Conservation (phyloP, 2,113 vertebrate species). For the Alligator sinensis region DNA sequence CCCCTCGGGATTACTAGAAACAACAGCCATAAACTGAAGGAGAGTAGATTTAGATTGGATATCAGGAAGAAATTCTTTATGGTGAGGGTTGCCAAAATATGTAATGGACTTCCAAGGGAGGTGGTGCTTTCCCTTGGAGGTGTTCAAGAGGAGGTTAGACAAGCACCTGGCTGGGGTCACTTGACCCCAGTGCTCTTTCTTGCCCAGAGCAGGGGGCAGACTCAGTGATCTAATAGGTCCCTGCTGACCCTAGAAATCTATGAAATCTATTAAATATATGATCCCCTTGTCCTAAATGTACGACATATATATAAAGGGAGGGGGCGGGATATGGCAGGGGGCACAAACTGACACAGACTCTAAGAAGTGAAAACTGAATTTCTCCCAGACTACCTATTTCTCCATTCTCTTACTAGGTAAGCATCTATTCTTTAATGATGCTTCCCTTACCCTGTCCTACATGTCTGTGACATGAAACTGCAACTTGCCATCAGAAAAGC, state of each 20-base stretch:
- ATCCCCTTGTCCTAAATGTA: not conserved
- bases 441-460: not conserved
- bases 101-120: too few relatives aligned
- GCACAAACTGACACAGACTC: not conserved
- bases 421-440: not conserved
- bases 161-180: too few relatives aligned
- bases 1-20: too few relatives aligned
- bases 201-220: too few relatives aligned
- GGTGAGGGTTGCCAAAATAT: too few relatives aligned
- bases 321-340: not conserved
- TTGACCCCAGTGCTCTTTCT: too few relatives aligned
- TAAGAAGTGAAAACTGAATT: not conserved
- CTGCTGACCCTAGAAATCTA: not conserved
- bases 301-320: not conserved
- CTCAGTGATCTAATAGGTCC: too few relatives aligned
- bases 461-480: not conserved
- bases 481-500: not conserved
- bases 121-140: too few relatives aligned
- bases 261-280: not conserved
- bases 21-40: too few relatives aligned
- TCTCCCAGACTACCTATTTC: not conserved
- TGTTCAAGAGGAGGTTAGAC: too few relatives aligned
- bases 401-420: not conserved
- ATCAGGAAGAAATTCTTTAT: too few relatives aligned
- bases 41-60: too few relatives aligned